Percentiles rank a stretch among this genome's conserved stretches.
Conservation (phyloP, 2,113 vertebrate species). For the Raphicerus campestris region DNA sequence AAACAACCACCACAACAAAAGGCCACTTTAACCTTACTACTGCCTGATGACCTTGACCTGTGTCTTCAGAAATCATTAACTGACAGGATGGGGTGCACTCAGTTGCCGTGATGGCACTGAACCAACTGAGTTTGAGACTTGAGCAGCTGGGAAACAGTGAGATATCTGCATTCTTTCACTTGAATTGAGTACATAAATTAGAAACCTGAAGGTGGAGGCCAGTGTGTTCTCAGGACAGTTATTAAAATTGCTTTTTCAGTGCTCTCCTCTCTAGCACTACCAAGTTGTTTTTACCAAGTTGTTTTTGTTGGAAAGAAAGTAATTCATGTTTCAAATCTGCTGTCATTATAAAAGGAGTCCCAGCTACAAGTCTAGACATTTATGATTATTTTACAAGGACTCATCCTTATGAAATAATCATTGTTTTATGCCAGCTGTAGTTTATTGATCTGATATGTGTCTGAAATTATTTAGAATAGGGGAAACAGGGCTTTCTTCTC, state of each 20-base stretch:
- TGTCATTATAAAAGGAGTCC: slow-evolving; percentile 48
- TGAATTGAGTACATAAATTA: slow-evolving; percentile 31
- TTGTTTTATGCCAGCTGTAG: slow-evolving; percentile 38
- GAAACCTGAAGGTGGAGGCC: neutral
- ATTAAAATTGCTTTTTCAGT: slow-evolving; percentile 40
- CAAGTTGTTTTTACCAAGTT: slow-evolving; percentile 51
- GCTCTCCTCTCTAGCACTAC: neutral
- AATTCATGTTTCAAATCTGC: neutral
- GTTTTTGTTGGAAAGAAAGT: slow-evolving; percentile 41
- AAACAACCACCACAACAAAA: neutral
- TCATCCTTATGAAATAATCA: slow-evolving; percentile 61
- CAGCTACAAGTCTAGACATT: slow-evolving; percentile 56
- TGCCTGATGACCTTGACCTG: neutral
- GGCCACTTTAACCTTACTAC: neutral
- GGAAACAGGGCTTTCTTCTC: slow-evolving; percentile 30
- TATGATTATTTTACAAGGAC: slow-evolving; percentile 65
- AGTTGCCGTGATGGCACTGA: accelerated
- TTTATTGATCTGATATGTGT: slow-evolving; percentile 16
- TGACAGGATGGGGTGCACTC: neutral
- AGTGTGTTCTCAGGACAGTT: neutral
- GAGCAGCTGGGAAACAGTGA: neutral
- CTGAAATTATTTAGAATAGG: slow-evolving; percentile 66
- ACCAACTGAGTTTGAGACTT: neutral
- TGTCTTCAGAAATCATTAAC: neutral
- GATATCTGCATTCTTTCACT: neutral